These are phyloP conservation scores for Drymonia ruficornis DNA, from an alignment of 2,888 invertebrate species.

Conservation along the genomic window DNA sequence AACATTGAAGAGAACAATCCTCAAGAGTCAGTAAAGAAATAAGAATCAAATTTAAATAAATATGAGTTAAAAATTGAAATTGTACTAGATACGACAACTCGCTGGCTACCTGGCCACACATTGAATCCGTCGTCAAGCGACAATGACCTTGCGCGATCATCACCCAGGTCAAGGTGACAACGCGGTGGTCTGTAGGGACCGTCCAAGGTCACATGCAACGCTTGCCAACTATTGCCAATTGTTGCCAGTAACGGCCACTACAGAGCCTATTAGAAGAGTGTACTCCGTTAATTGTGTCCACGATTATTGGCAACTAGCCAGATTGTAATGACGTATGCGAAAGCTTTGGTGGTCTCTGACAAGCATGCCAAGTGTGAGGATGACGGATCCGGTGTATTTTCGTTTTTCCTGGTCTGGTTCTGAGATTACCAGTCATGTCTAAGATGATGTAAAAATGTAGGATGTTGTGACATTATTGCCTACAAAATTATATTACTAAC, in stretches of 20 bases:
- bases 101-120: conserved; percentile 17
- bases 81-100: background rate
- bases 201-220: conserved; percentile 50
- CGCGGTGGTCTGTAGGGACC: conserved; percentile 46
- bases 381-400: background rate
- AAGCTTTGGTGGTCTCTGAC: conserved; percentile 4
- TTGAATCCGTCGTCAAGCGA: conserved; percentile 42
- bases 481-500: too few species aligned
- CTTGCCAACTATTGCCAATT: conserved; percentile 45
- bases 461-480: too few species aligned
- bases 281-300: conserved; percentile 20
- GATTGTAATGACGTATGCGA: conserved; percentile 10
- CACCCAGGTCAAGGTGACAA: conserved; percentile 58
- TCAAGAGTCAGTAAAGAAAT: too few species aligned
- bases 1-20: too few species aligned
- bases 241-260: conserved; percentile 28
- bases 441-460: too few species aligned
- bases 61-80: too few species aligned
- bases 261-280: conserved; percentile 22
- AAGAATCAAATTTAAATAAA: too few species aligned
- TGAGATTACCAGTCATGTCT: background rate
- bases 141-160: conserved; percentile 54
- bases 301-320: conserved; percentile 16
- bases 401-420: conserved; percentile 1
- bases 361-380: background rate